These are phyloP conservation scores for Rapana venosa DNA, from an alignment of 2,888 invertebrate species.

Conservation along the genomic window DNA sequence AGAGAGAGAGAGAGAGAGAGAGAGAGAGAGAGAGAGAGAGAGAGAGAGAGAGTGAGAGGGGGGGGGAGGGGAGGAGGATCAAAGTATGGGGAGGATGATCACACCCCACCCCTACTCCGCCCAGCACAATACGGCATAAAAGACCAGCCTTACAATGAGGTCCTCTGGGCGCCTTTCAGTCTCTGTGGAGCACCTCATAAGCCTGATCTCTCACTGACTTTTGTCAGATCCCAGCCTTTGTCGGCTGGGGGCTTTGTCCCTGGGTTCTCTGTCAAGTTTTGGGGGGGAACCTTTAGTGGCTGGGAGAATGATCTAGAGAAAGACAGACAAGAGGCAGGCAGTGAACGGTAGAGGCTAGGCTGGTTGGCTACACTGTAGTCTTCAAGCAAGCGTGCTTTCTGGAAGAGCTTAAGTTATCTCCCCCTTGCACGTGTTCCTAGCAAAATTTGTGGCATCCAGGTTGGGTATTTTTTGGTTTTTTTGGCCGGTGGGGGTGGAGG, in stretches of 20 bases:
- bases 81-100: neutral
- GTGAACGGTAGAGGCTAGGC: neutral
- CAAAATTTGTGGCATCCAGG: too few relatives aligned
- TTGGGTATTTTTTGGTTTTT: too few relatives aligned
- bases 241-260: neutral
- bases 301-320: neutral
- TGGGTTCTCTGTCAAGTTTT: conserved; percentile 5
- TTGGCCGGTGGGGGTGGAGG: too few relatives aligned
- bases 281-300: neutral
- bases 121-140: conserved; percentile 8
- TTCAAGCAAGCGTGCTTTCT: neutral
- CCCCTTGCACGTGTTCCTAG: too few relatives aligned
- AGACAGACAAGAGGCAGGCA: neutral
- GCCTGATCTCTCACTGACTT: conserved; percentile 10
- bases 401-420: too few relatives aligned
- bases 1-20: neutral
- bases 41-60: neutral
- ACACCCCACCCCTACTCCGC: neutral
- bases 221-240: neutral
- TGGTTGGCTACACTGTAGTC: neutral
- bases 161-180: neutral
- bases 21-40: neutral
- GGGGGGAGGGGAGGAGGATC: neutral
- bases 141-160: conserved; percentile 19
- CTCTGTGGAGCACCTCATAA: neutral